Evolutionary conservation across 2,113 vertebrate genomes (phyloP), one percentile per base, ranked within the genome.

Genomic region (Lonchura striata): DNA sequence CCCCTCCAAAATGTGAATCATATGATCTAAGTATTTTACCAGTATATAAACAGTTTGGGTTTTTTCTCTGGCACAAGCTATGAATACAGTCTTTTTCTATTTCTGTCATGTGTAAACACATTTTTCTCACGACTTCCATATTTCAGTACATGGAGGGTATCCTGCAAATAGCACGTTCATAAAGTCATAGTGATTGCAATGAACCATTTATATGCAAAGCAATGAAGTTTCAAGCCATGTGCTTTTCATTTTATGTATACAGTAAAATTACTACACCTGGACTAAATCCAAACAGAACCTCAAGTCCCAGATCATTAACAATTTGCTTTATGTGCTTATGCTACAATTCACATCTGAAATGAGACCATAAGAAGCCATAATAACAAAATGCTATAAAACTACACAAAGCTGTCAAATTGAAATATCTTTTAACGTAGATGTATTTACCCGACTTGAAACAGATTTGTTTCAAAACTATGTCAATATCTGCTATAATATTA

Each of bases 71-170:
- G 88, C 28, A 88, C 50, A 69, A 93, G 63, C 82, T 86, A 92
- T 69, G 71, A 93, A 94, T 65, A 65, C 25, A 61, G 23, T 68
- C 31, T 37, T 85, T 71, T 95, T 92, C 96, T 95, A 94, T 94
- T 90, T 94, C 61, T 93, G 66, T 79, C 49, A 50, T 15, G 8
- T 6, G n/a, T 79, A 92, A 96, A 94, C 63, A 85, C 53, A 69
- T 90, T 74, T 94, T 94, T 95, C 82, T 86, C 88, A 95, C 75
- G 20, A 88, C 61, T 85, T 90, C 49, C 44, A 64, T 61, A 93
- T 65, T 90, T 88, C 85, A 94, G 70, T 41, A 49, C 7, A 3
- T 6, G 23, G 44, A 89, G 15, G 8, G 53, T 79, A 79, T 61
- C 49, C 70, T 88, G 70, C 61, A 94, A 90, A 82, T 4, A 94